These are phyloP conservation scores for Bombus huntii DNA, from an alignment of 1,140 invertebrate genomes.

Conservation along the genomic window DNA sequence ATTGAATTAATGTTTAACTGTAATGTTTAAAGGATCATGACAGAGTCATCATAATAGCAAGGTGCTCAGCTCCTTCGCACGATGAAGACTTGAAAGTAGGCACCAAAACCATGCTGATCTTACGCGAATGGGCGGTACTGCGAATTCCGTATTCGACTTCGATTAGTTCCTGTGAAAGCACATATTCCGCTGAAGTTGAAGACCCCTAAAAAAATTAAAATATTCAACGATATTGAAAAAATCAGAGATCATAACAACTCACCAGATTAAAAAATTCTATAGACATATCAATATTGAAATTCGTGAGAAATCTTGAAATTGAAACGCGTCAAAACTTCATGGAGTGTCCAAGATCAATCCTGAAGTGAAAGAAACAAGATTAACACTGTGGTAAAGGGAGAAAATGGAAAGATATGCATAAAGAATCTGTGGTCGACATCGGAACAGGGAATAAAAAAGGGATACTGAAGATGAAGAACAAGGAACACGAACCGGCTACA, in stretches of 20 bases:
- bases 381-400: neutral
- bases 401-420: neutral
- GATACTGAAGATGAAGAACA: neutral
- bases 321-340: neutral
- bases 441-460: neutral
- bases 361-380: neutral
- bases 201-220: neutral
- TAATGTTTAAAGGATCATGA: slow-evolving; percentile 18
- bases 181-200: neutral
- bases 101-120: slow-evolving; percentile 69
- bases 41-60: slow-evolving; percentile 65
- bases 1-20: neutral
- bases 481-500: neutral
- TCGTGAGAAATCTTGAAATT: neutral
- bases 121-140: slow-evolving; percentile 59
- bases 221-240: neutral
- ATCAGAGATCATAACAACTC: neutral
- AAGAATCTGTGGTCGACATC: neutral
- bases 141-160: slow-evolving; percentile 38
- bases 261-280: neutral
- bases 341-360: neutral
- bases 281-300: neutral
- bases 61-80: slow-evolving; percentile 46
- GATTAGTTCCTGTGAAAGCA: slow-evolving; percentile 7
- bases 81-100: slow-evolving; percentile 61